Evolutionary conservation across 2,113 vertebrate species (phyloP).

Genomic region (Podarcis raffonei): DNA sequence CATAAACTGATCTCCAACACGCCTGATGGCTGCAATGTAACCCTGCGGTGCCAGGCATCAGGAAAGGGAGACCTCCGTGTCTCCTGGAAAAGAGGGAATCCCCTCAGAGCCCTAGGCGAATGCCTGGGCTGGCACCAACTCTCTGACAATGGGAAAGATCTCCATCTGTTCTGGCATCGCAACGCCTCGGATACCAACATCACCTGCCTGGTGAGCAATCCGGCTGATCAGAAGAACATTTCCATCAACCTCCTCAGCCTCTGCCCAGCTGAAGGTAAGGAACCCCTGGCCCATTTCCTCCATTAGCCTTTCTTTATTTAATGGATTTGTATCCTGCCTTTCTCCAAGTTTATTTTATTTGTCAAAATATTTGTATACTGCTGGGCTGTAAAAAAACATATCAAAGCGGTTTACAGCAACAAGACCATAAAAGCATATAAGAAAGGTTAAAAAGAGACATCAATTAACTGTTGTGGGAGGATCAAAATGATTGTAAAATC

Average conservation of each 20-base stretch:
- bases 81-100: too few relatives aligned
- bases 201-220: slow-evolving; percentile 15
- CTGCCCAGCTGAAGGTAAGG: not conserved
- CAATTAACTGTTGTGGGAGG: too few relatives aligned
- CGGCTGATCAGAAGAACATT: not conserved
- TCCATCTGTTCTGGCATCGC: not conserved
- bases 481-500: too few relatives aligned
- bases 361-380: too few relatives aligned
- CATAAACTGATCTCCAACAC: not conserved
- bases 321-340: too few relatives aligned
- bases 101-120: not conserved
- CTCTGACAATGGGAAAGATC: not conserved
- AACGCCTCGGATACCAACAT: not conserved
- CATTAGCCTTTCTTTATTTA: too few relatives aligned
- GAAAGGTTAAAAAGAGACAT: too few relatives aligned
- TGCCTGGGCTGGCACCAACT: accelerated
- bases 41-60: not conserved
- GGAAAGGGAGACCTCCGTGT: not conserved
- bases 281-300: too few relatives aligned
- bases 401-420: too few relatives aligned
- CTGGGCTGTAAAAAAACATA: too few relatives aligned
- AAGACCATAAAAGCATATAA: too few relatives aligned
- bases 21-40: not conserved
- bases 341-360: too few relatives aligned
- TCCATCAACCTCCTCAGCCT: not conserved